Base-by-base conservation (phyloP, 2,797 vertebrate species). In the Phrynocephalus vlangalii region DNA sequence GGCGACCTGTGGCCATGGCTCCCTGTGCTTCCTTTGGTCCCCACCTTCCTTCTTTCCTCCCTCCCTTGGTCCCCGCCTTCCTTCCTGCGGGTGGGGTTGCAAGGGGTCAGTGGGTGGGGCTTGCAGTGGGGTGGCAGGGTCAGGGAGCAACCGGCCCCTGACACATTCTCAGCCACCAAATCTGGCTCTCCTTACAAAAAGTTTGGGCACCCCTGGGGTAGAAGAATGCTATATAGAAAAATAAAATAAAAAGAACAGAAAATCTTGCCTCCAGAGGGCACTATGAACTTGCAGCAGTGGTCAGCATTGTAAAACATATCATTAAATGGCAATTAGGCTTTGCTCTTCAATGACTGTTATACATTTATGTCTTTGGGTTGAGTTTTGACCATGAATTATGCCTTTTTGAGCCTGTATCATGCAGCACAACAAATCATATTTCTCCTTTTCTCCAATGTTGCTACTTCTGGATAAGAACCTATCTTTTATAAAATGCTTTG, bases 191-290 rank as follows among this genome's bases (percentile, higher is more conserved):
- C 33, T 33, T 33, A 33, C 33, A 33, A 33, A 33, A 33, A 33
- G 33, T 33, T 33, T 33, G 33, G 33, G 33, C 33, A 33, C 33
- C 33, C 33, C 33, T 33, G 33, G 33, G 20, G 6, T 2, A 3
- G 11, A 73, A 18, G 88, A 0, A 0, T 50, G 0, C 77, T 28
- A 13, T 44, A 2, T 73, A 50, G 7, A 1, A 11, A 1, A 26
- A 50, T 11, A 1, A 11, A 1, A 26, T 6, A 76, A 48, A 48
- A 56, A 68, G 20, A 20, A 63, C 87, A 22, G 33, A n/a, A 52
- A 60, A 56, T 78, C 33, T 86, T 5, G 0, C 94, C 94, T 95
- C 85, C 91, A 95, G 95, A 94, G 94, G 94, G 94, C 94, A 93
- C 92, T 95, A 89, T 88, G 52, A 94, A 91, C 94, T 90, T 94